These are phyloP conservation scores for Crepidodera aurea DNA, from an alignment of 2,888 invertebrate species.

Conservation along the genomic window DNA sequence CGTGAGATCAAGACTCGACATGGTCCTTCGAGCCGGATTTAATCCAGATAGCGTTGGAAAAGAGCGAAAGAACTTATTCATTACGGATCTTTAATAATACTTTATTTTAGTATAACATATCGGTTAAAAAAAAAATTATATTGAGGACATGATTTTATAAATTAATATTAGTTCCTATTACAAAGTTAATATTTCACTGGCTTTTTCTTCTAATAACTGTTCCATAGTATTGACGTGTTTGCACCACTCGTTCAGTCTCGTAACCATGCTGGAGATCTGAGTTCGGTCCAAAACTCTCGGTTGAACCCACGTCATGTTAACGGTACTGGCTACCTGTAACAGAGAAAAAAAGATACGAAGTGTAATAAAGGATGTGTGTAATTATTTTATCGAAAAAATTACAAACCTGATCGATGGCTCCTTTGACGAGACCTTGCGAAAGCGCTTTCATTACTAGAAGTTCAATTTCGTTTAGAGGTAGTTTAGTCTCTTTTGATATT, in stretches of 20 bases:
- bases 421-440: constrained; percentile 91
- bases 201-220: constrained; percentile 74
- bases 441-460: constrained; percentile 97
- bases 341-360: too few species aligned
- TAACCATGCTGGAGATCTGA: constrained; percentile 77
- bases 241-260: constrained; percentile 76
- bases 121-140: constrained; percentile 23
- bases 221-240: constrained; percentile 79
- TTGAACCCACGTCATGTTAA: constrained; percentile 87
- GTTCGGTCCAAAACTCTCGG: constrained; percentile 77
- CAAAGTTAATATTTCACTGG: constrained; percentile 79
- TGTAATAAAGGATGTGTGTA: too few species aligned
- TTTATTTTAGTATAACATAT: constrained; percentile 30
- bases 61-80: too few species aligned
- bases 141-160: constrained; percentile 30
- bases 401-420: constrained; percentile 91
- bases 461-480: constrained; percentile 89
- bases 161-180: constrained; percentile 52
- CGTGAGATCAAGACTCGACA: too few species aligned
- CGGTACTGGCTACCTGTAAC: constrained; percentile 65
- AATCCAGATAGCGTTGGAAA: too few species aligned
- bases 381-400: too few species aligned
- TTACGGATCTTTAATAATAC: neutral
- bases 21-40: too few species aligned
- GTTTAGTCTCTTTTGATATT: constrained; percentile 84